Evolutionary conservation across 2,797 vertebrate species (phyloP), one percentile per base, ranked within the genome.

Genomic region (Triplophysa bombifrons): DNA sequence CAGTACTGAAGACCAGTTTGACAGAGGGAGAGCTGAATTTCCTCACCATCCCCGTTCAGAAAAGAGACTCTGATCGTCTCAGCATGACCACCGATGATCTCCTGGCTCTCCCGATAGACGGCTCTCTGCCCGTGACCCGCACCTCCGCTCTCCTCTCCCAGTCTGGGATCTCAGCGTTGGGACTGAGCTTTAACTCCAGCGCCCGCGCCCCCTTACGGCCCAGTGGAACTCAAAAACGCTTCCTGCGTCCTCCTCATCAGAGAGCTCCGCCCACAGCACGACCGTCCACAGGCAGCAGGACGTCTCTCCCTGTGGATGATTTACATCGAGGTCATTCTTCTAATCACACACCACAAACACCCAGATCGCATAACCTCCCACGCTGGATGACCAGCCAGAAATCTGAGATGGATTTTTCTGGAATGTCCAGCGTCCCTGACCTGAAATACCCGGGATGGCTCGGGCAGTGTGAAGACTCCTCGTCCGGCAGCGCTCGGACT

Each of bases 1-100:
- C 82, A 95, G 94, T 92, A 56, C 88, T 93, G 30, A 85, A 85
- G 74, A 90, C 90, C 72, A 88, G 78, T 76, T 83, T 93, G 83
- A 91, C 92, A 0, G 90, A 92, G n/a, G 70, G 69, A 53, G 93
- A 94, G 82, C 77, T 94, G 76, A 84, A 90, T 86, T 90, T 90
- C 79, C 84, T 93, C 44, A 89, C 85, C n/a, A 86, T 93, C 7
- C 89, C 87, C 0, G 69, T 83, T 67, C 88, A 70, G 46, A 53
- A 72, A 9, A 34, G 74, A 79, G 93, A 95, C 67, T 61, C 84
- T 0, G 95, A 96, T 72, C 84, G 87, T 5, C 51, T 94, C 14
- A 97, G 96, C 41, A 90, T 98, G 78, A 95, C 94, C 0, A 98
- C 96, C 0, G 95, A 98, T 25, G 96, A 97, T 80, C 91, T 98